Conservation (phyloP, 2,113 vertebrate genomes). For the Xenotilapia flavipinnis region DNA sequence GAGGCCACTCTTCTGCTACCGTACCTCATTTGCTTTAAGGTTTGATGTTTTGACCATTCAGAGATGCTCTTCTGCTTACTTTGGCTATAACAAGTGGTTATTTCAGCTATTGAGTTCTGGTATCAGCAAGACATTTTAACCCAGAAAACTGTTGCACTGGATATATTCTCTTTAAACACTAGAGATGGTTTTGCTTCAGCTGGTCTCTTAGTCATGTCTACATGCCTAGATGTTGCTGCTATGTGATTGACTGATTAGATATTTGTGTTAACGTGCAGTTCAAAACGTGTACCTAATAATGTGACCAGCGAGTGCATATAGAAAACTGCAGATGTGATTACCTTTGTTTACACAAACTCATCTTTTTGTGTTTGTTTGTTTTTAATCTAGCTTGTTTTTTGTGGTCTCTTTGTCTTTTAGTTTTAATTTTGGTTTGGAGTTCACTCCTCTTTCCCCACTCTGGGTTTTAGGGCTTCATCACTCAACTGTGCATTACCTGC, state of each 20-base stretch:
- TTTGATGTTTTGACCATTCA: not conserved
- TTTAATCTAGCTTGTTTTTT: not conserved
- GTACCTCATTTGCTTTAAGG: fast-evolving
- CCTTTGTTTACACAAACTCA: not conserved
- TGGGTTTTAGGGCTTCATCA: not conserved
- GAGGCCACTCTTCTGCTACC: not conserved
- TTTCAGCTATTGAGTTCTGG: not conserved
- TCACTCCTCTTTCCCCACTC: not conserved
- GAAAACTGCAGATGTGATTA: fast-evolving
- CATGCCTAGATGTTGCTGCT: not conserved
- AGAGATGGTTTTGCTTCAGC: not conserved
- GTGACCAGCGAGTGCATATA: fast-evolving
- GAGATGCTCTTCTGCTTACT: not conserved
- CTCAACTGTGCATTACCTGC: not conserved
- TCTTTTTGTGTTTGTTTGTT: not conserved
- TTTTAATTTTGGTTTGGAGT: not conserved
- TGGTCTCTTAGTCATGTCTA: not conserved
- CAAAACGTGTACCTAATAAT: not conserved
- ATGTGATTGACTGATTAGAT: not conserved
- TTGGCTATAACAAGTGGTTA: not conserved
- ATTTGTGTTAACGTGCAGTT: not conserved
- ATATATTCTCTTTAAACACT: not conserved
- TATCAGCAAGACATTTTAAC: not conserved
- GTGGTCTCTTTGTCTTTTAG: not conserved
- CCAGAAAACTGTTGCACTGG: not conserved